These are phyloP conservation scores for Drosophila elegans DNA, from an alignment of 1,140 invertebrate species.

Conservation along the genomic window DNA sequence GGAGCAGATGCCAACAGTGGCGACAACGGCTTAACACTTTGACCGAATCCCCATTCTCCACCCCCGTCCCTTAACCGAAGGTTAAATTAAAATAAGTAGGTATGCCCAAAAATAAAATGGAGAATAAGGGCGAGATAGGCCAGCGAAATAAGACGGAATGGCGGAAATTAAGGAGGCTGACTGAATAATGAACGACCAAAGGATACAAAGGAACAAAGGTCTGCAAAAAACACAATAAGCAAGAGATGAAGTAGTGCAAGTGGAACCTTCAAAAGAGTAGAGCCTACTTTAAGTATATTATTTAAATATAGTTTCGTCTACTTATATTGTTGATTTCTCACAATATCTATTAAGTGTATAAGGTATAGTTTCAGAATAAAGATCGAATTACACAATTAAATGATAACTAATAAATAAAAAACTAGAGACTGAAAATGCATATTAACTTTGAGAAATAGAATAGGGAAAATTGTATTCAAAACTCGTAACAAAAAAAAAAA, in stretches of 20 bases:
- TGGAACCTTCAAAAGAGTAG: neutral
- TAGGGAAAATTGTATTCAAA: too few species aligned
- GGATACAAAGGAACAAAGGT: neutral
- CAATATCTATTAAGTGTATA: too few species aligned
- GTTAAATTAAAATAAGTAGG: conserved; percentile 59
- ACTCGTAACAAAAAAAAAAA: too few species aligned
- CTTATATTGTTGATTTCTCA: too few species aligned
- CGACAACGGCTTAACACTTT: conserved; percentile 54
- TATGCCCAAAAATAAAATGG: conserved; percentile 23
- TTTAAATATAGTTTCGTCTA: too few species aligned
- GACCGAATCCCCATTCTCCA: conserved; percentile 13
- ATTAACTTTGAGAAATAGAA: too few species aligned
- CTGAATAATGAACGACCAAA: conserved; percentile 16
- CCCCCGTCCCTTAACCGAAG: conserved; percentile 18
- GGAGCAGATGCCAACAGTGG: conserved; percentile 47
- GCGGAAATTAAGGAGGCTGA: conserved; percentile 12
- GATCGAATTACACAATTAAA: too few species aligned
- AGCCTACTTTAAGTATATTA: too few species aligned
- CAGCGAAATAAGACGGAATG: neutral
- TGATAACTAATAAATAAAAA: too few species aligned
- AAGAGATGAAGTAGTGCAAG: neutral
- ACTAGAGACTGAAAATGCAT: too few species aligned
- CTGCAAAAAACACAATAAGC: conserved; percentile 1
- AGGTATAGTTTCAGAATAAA: too few species aligned
- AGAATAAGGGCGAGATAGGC: neutral